Evolutionary conservation across 2,888 invertebrate genomes (phyloP).

Genomic region (Drosophila percnosoma): DNA sequence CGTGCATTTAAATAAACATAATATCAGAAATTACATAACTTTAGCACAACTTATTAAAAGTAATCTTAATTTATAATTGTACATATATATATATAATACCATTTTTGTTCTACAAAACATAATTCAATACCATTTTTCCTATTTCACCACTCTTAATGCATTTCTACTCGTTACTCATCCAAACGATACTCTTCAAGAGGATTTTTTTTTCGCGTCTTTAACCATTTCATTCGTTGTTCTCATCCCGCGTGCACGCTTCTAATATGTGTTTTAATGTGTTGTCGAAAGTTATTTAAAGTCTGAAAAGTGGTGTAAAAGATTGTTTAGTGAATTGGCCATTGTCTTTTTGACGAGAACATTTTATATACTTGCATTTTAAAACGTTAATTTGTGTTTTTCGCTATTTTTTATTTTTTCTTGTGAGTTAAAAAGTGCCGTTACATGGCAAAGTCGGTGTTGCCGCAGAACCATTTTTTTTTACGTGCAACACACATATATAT

Average conservation of each 20-base stretch:
- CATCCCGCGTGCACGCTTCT: slow-evolving; percentile 9
- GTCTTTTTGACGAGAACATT: slow-evolving; percentile 10
- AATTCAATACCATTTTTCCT: not conserved
- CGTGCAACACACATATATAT: not conserved
- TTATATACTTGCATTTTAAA: slow-evolving; percentile 9
- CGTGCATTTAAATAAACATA: not conserved
- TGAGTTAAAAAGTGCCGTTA: slow-evolving; percentile 38
- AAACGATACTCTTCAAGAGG: not conserved
- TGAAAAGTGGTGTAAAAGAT: slow-evolving; percentile 10
- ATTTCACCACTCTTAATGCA: not conserved
- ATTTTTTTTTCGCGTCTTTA: not conserved
- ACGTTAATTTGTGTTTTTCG: slow-evolving; percentile 6
- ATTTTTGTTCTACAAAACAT: not conserved
- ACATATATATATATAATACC: not conserved
- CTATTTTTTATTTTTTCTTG: not conserved
- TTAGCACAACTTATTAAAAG: not conserved
- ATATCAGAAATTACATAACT: not conserved
- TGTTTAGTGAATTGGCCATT: slow-evolving; percentile 15
- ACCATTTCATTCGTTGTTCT: slow-evolving; percentile 4
- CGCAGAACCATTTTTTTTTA: not conserved
- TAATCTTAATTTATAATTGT: not conserved
- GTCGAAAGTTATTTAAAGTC: slow-evolving; percentile 13
- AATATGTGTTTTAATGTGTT: slow-evolving; percentile 27
- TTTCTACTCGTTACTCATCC: slow-evolving; percentile 4
- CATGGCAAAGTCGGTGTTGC: slow-evolving; percentile 14